These are phyloP conservation scores for Dromiciops gliroides DNA, from an alignment of 2,113 vertebrate species.

Conservation along the genomic window DNA sequence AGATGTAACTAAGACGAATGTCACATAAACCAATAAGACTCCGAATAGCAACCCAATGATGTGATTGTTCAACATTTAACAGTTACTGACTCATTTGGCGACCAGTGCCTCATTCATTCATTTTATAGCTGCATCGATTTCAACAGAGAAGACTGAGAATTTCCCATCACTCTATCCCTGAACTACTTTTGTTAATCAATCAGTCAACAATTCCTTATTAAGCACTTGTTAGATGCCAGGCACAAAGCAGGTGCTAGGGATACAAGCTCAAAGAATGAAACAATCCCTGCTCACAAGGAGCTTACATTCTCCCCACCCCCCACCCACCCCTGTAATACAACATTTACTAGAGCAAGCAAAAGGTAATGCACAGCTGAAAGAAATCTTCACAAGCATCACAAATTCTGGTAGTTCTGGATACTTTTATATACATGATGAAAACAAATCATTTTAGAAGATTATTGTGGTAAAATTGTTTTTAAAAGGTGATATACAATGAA, in stretches of 20 bases:
- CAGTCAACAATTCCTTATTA: neutral
- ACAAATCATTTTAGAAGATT: slow-evolving; percentile 77
- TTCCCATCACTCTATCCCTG: neutral
- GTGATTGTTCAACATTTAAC: neutral
- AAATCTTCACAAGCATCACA: slow-evolving; percentile 86
- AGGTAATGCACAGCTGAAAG: slow-evolving; percentile 87
- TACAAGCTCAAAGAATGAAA: neutral
- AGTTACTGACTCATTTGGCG: neutral
- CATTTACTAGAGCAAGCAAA: slow-evolving; percentile 89
- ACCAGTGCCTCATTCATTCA: neutral
- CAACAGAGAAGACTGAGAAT: neutral
- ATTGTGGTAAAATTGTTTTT: slow-evolving; percentile 69
- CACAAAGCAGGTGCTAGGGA: neutral
- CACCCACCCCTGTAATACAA: slow-evolving; percentile 83
- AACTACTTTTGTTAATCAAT: neutral
- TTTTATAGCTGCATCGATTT: neutral
- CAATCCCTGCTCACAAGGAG: neutral
- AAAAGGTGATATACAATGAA: slow-evolving; percentile 52
- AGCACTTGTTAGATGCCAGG: neutral
- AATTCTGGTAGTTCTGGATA: slow-evolving; percentile 80
- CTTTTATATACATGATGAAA: slow-evolving; percentile 81
- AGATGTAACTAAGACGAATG: neutral
- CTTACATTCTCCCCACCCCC: neutral
- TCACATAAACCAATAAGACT: neutral
- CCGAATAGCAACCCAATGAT: no score